Percentiles rank a stretch among this genome's conserved stretches.
phyloP scores from a whole-genome alignment of 1,140 invertebrate species.

The Schlechtendalia chinensis region DNA sequence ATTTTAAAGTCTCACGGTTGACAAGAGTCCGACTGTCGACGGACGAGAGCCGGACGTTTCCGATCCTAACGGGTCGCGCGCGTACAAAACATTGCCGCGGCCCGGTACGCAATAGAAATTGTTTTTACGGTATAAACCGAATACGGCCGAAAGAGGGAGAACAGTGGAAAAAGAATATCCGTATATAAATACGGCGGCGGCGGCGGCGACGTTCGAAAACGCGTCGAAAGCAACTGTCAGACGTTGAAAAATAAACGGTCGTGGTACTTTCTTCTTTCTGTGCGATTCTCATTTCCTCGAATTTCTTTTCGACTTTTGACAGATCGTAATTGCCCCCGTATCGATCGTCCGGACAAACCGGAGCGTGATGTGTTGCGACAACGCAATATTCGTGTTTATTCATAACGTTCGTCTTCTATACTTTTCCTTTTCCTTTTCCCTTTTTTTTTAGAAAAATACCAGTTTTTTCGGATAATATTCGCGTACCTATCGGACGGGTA shows the following conservation, averaged over 20 bases:
- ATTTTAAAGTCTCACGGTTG: too few relatives aligned
- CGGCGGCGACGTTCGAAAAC: background rate
- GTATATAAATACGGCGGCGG: background rate
- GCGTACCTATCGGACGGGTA: too few relatives aligned
- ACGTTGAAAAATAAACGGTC: constrained; percentile 30
- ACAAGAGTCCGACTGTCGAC: too few relatives aligned
- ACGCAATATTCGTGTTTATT: background rate
- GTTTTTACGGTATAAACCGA: background rate
- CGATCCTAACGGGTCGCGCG: background rate
- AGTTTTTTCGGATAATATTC: background rate
- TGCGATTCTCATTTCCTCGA: constrained; percentile 23
- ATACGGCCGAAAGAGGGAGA: background rate
- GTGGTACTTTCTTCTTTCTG: background rate
- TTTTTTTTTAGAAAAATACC: background rate
- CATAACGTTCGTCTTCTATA: background rate
- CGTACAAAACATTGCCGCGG: background rate
- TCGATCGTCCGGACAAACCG: background rate
- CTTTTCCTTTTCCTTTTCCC: too few relatives aligned
- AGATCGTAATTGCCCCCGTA: constrained; percentile 20
- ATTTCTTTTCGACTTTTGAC: constrained; percentile 36
- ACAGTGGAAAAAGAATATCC: background rate
- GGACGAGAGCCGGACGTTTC: too few relatives aligned
- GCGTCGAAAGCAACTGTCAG: constrained; percentile 14
- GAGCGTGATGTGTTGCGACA: background rate
- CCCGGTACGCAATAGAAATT: background rate